phyloP scores from a whole-genome alignment of 2,888 invertebrate genomes.

The Tineola bisselliella region DNA sequence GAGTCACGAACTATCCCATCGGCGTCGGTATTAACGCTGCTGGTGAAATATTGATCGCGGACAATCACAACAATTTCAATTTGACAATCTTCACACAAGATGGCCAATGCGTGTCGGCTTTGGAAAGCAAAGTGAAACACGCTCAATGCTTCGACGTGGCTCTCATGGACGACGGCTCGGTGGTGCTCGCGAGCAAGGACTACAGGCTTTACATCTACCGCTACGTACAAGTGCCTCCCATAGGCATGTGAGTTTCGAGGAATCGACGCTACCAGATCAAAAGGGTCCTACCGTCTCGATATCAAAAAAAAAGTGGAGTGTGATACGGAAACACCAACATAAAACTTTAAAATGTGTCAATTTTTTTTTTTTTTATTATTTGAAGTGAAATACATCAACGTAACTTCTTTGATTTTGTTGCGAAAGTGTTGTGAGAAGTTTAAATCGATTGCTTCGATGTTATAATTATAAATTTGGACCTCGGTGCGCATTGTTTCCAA shows the following conservation, averaged over 20 bases:
- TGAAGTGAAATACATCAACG: conserved; percentile 48
- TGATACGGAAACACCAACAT: conserved; percentile 10
- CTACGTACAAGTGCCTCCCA: conserved; percentile 93
- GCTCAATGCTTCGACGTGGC: conserved; percentile 99
- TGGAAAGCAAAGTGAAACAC: conserved; percentile 99
- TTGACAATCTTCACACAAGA: conserved; percentile 98
- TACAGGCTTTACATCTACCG: conserved; percentile 99
- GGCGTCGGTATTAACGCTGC: conserved; percentile 98
- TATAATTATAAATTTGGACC: conserved; percentile 52
- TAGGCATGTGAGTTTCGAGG: conserved; percentile 74
- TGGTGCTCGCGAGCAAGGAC: conserved; percentile 98
- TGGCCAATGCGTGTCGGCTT: conserved; percentile 95
- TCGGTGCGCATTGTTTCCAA: conserved; percentile 59
- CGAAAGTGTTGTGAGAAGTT: background rate
- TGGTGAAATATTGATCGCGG: conserved; percentile 97
- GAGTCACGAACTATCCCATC: conserved; percentile 98
- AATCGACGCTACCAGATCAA: conserved; percentile 34
- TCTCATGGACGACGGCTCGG: conserved; percentile 98
- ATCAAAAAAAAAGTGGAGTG: background rate
- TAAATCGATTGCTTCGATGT: conserved; percentile 33
- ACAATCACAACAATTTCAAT: conserved; percentile 99
- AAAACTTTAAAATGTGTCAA: background rate
- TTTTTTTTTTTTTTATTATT: conserved; percentile 20
- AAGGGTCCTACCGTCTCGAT: conserved; percentile 41
- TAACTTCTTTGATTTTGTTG: background rate